These are phyloP conservation scores for Trichogramma dendrolimi DNA, from an alignment of 2,888 invertebrate genomes.

Conservation along the genomic window DNA sequence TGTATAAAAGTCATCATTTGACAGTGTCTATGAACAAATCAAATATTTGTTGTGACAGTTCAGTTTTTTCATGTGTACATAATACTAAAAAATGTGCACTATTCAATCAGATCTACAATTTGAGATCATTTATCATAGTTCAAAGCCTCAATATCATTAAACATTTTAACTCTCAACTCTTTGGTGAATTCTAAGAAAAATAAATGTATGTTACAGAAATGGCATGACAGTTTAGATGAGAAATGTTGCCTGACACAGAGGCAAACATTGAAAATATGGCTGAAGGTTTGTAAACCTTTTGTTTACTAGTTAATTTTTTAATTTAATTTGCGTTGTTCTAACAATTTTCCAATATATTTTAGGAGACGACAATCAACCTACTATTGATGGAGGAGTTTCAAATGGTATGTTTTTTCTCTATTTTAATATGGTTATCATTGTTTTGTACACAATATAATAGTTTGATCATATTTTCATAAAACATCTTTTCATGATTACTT, in stretches of 20 bases:
- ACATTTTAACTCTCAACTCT: no score
- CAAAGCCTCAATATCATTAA: no score
- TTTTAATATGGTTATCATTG: no score
- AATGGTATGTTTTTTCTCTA: slow-evolving; percentile 37
- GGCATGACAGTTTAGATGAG: slow-evolving; percentile 35
- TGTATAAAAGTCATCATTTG: no score
- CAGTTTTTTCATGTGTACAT: no score
- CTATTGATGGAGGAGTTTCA: slow-evolving; percentile 40
- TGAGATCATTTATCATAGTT: no score
- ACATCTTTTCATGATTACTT: slow-evolving; percentile 19
- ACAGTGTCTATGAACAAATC: no score
- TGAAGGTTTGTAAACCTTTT: slow-evolving; percentile 42
- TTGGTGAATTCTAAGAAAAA: slow-evolving; percentile 8
- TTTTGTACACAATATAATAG: no score
- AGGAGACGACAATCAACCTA: slow-evolving; percentile 46
- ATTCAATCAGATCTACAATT: no score
- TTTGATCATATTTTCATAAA: slow-evolving; percentile 8
- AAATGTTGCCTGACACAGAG: slow-evolving; percentile 46
- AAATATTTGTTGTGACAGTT: no score
- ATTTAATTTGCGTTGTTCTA: neutral
- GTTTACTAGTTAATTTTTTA: slow-evolving; percentile 31
- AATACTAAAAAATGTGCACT: no score
- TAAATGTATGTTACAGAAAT: slow-evolving; percentile 33
- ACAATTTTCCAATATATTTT: slow-evolving; percentile 21
- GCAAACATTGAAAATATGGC: slow-evolving; percentile 44